Evolutionary conservation across 2,888 invertebrate genomes (phyloP).

Genomic region (Hypomecis atomaria): DNA sequence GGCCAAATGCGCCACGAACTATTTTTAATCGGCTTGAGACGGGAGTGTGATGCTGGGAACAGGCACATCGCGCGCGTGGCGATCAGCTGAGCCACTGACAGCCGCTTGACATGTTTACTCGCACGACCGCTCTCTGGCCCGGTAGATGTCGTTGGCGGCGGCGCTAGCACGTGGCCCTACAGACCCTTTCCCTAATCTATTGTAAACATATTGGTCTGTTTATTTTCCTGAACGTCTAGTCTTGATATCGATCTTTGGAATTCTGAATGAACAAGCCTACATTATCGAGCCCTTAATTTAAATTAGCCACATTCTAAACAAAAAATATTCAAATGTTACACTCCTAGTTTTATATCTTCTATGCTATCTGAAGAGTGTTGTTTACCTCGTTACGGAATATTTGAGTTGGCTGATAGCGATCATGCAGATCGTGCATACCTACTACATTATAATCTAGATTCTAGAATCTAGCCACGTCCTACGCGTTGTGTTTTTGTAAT

Average conservation of each 20-base stretch:
- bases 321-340: not conserved
- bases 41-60: conserved; percentile 58
- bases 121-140: conserved; percentile 56
- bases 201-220: conserved; percentile 11
- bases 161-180: conserved; percentile 48
- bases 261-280: not conserved
- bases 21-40: conserved; percentile 75
- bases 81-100: conserved; percentile 82
- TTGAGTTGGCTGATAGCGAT: conserved; percentile 4
- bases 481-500: conserved; percentile 16
- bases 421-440: conserved; percentile 2
- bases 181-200: conserved; percentile 46
- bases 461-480: conserved; percentile 12
- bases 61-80: conserved; percentile 62
- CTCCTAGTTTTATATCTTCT: conserved; percentile 1
- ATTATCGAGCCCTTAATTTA: not conserved
- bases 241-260: not conserved
- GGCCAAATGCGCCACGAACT: conserved; percentile 80
- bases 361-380: conserved; percentile 26
- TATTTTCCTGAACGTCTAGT: not conserved
- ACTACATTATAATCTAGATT: conserved; percentile 1
- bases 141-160: conserved; percentile 72
- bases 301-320: no score
- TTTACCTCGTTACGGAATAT: conserved; percentile 17
- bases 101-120: conserved; percentile 80